Evolutionary conservation across 2,113 vertebrate genomes (phyloP), one percentile per base, ranked within the genome.

Genomic region (Chloropsis hardwickii): DNA sequence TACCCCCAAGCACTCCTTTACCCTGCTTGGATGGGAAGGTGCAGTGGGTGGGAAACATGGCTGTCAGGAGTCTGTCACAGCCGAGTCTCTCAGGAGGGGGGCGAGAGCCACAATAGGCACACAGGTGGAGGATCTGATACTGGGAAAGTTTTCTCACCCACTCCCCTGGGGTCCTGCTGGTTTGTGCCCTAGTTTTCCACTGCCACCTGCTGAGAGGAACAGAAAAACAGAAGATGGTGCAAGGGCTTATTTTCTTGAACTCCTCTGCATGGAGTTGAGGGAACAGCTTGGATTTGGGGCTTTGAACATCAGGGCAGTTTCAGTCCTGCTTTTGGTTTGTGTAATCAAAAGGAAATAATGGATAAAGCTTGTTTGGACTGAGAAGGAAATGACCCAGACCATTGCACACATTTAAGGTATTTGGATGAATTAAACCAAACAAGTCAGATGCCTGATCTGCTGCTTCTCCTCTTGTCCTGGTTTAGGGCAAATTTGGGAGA

Each of bases 361-460:
- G 60, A 48, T 90, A 78, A 88, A 90, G 48, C 48, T 14, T 58
- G 44, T 95, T 88, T 92, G 76, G 76, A 78, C 33, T 74, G 82
- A 88, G 79, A 77, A 91, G 72, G 60, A 92, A 79, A 64, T 35
- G 76, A 90, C 86, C 76, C 80, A 81, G 86, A 61, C 72, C 60
- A 27, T 9, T 74, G 82, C 76, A 57, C 51, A 16, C 48, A 14
- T 92, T 90, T 92, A 71, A 80, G 54, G n/a, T 56, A 72, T 88
- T 86, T 86, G 69, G 44, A 56, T 71, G 60, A 86, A 88, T 92
- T 95, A 96, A 92, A 86, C 56, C 51, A 86, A 94, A 74, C 65
- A 74, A 87, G 67, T 88, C 82, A 83, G 81, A 86, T 48, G 44
- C 37, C 74, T 78, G 54, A 88, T 92, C 56, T 81, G n/a, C 58